A percentile compares a stretch with the other conserved stretches of the same genome.
phyloP scores from a whole-genome alignment of 2,888 invertebrate genomes.

The Microctonus hyperodae region DNA sequence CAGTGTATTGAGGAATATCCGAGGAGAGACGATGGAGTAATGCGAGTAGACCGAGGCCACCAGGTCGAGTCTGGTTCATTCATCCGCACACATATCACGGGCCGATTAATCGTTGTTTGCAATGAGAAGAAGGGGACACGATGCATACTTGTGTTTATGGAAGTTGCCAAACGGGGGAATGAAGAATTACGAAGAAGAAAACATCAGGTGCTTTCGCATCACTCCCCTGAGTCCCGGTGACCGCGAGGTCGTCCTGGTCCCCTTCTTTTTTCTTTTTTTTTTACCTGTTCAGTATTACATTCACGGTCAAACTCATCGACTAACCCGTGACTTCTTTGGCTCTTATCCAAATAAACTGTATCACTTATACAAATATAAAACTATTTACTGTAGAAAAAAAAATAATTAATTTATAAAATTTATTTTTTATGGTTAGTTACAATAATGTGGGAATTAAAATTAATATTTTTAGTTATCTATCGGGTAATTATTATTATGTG shows the following conservation, averaged over 20 bases:
- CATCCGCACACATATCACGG: constrained; percentile 35
- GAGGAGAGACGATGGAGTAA: constrained; percentile 15
- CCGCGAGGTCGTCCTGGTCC: constrained; percentile 7
- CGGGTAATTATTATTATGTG: too few species aligned
- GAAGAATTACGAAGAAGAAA: constrained; percentile 11
- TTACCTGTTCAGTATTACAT: constrained; percentile 1
- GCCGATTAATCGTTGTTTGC: constrained; percentile 37
- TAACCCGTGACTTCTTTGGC: constrained; percentile 4
- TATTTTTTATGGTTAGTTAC: too few species aligned
- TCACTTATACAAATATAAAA: too few species aligned
- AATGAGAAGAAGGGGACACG: not conserved
- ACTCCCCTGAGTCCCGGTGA: constrained; percentile 20
- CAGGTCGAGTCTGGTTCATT: constrained; percentile 38
- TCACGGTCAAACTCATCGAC: constrained; percentile 9
- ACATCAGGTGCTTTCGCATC: constrained; percentile 1
- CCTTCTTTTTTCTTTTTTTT: too few species aligned
- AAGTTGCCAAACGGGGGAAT: constrained; percentile 10
- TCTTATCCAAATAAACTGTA: not conserved
- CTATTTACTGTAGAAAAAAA: too few species aligned
- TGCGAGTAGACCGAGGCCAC: constrained; percentile 27
- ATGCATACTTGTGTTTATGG: constrained; percentile 10
- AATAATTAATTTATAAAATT: too few species aligned
- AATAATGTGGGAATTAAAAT: too few species aligned
- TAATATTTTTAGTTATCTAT: too few species aligned
- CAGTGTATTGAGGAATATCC: not conserved